Evolutionary conservation across 2,797 vertebrate genomes (phyloP).

Genomic region (Argentina silus): DNA sequence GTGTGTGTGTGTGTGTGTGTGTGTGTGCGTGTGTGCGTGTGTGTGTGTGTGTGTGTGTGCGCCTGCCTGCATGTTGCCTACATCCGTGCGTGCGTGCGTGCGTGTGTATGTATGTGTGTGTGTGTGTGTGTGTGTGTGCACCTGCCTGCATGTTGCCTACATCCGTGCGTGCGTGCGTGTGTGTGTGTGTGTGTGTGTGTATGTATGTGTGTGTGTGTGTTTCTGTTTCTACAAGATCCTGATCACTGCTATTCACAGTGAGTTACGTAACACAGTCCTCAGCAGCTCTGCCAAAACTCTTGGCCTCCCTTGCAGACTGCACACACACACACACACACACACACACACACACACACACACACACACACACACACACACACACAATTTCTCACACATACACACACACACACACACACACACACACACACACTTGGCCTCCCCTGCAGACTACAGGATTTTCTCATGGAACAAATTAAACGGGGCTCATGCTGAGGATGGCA

Average conservation of each 20-base stretch:
- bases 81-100: too few relatives aligned
- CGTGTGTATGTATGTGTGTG: not conserved
- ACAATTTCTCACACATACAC: too few relatives aligned
- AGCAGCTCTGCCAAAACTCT: constrained; percentile 54
- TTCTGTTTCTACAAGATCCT: constrained; percentile 7
- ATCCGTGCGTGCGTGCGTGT: too few relatives aligned
- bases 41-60: not conserved
- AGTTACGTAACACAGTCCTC: constrained; percentile 63
- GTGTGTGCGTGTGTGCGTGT: too few relatives aligned
- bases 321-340: not conserved
- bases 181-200: too few relatives aligned
- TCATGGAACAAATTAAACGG: constrained; percentile 65
- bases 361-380: constrained; percentile 12
- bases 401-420: too few relatives aligned
- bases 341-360: too few relatives aligned
- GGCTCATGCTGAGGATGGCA: constrained; percentile 41
- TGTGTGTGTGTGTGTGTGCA: too few relatives aligned
- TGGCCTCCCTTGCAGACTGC: constrained; percentile 44
- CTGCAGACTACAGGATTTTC: constrained; percentile 55
- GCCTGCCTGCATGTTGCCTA: too few relatives aligned
- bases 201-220: too few relatives aligned
- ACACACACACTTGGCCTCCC: constrained; percentile 41
- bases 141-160: too few relatives aligned
- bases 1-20: not conserved
- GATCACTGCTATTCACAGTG: constrained; percentile 4